Evolutionary conservation across 2,113 vertebrate genomes (phyloP).

Genomic region (Embiotoca jacksoni): DNA sequence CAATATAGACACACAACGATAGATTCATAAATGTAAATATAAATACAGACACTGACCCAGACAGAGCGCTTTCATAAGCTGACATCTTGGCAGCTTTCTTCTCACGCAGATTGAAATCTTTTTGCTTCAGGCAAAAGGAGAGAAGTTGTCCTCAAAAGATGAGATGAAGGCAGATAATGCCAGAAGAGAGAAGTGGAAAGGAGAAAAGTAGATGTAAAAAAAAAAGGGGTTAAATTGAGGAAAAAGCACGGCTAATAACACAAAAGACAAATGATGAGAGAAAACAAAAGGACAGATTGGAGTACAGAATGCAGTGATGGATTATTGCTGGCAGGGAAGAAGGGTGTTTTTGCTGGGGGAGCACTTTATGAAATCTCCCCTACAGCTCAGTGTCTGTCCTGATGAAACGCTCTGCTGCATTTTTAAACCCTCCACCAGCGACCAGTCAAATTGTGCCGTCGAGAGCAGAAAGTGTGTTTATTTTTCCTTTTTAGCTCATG

Average conservation of each 20-base stretch:
- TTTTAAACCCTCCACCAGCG: slow-evolving; percentile 25
- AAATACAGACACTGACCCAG: slow-evolving; percentile 40
- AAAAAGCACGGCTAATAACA: not conserved
- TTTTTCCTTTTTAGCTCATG: too few relatives aligned
- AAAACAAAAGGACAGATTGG: slow-evolving; percentile 30
- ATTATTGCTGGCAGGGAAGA: slow-evolving; percentile 47
- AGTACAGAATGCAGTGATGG: slow-evolving; percentile 50
- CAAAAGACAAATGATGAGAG: slow-evolving; percentile 13
- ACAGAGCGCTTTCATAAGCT: slow-evolving; percentile 8
- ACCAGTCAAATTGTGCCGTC: not conserved
- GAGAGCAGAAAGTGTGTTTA: not conserved
- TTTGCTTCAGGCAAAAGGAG: not conserved
- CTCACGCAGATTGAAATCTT: slow-evolving; percentile 21
- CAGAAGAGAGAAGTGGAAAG: not conserved
- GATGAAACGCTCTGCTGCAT: slow-evolving; percentile 34
- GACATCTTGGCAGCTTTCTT: slow-evolving; percentile 1
- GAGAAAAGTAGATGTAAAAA: not conserved
- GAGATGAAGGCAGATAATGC: not conserved
- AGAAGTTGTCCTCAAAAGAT: not conserved
- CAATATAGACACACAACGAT: slow-evolving; percentile 18
- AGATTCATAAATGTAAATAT: slow-evolving; percentile 29
- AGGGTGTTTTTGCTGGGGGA: slow-evolving; percentile 44
- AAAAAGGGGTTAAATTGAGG: not conserved
- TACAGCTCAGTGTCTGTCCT: slow-evolving; percentile 41
- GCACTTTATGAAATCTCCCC: slow-evolving; percentile 46